Percentiles rank a stretch among this genome's conserved stretches.
These are phyloP conservation scores for Lichenostomus cassidix DNA, from an alignment of 2,113 vertebrate genomes.

Conservation along the genomic window DNA sequence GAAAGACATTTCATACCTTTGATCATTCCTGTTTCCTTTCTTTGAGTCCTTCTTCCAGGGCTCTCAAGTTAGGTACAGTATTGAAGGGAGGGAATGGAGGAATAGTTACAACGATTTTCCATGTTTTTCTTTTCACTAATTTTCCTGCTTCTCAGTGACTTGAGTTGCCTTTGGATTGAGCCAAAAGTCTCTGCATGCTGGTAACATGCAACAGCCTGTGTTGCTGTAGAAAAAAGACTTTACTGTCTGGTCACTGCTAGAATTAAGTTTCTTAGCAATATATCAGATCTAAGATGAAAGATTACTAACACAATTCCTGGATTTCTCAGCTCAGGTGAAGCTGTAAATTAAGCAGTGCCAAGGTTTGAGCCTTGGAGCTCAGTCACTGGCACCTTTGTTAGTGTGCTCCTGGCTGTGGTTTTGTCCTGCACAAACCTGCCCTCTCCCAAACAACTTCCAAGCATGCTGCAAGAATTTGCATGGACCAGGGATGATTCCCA, in stretches of 20 bases:
- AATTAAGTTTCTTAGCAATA: background rate
- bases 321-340: background rate
- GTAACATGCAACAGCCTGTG: background rate
- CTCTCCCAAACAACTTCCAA: background rate
- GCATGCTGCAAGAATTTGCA: background rate
- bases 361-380: background rate
- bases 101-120: background rate
- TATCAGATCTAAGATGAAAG: constrained; percentile 3
- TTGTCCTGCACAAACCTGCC: constrained; percentile 33
- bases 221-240: background rate
- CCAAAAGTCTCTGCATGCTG: background rate
- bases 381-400: background rate
- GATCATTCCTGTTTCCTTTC: background rate
- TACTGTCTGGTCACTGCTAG: constrained; percentile 14
- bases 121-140: background rate
- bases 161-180: background rate
- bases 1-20: background rate
- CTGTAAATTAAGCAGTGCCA: background rate
- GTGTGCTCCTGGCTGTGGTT: background rate
- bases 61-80: background rate
- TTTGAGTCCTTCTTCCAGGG: background rate
- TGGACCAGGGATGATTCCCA: background rate
- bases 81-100: background rate
- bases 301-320: constrained; percentile 21
- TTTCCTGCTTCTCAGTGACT: background rate